Conservation (phyloP, 2,113 vertebrate species). For the Eira barbara region DNA sequence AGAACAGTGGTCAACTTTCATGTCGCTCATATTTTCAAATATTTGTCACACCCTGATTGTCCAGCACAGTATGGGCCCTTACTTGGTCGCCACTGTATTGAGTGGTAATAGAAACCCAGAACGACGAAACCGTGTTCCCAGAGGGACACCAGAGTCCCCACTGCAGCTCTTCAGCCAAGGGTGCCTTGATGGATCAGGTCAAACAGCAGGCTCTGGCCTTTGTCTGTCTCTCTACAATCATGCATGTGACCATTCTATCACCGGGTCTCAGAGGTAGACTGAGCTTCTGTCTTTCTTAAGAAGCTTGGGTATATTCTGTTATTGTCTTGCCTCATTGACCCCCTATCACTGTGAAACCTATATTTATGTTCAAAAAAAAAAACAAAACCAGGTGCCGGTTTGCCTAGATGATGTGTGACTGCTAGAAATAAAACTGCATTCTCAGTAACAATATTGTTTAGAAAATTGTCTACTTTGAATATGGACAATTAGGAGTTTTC, state of each 20-base stretch:
- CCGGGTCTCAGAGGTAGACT: background rate
- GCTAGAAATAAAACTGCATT: background rate
- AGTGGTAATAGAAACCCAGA: background rate
- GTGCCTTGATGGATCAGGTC: background rate
- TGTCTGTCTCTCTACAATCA: background rate
- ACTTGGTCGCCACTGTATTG: background rate
- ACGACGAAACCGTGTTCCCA: background rate
- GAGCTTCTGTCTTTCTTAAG: background rate
- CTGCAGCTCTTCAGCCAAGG: background rate
- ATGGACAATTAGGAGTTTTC: conserved; percentile 14
- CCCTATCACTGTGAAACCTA: background rate
- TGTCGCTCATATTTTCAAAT: background rate
- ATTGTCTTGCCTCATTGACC: background rate
- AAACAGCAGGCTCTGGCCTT: background rate
- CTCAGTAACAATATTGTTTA: background rate
- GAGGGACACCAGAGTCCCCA: background rate
- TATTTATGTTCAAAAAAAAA: background rate
- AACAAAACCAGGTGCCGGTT: background rate
- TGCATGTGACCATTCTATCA: background rate
- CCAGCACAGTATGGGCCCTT: background rate
- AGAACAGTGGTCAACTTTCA: background rate
- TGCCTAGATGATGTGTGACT: background rate
- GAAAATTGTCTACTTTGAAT: background rate
- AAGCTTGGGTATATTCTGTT: background rate
- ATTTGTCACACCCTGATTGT: background rate